Conservation (phyloP, 2,113 vertebrate genomes). For the Onychorhynchus coronatus region DNA sequence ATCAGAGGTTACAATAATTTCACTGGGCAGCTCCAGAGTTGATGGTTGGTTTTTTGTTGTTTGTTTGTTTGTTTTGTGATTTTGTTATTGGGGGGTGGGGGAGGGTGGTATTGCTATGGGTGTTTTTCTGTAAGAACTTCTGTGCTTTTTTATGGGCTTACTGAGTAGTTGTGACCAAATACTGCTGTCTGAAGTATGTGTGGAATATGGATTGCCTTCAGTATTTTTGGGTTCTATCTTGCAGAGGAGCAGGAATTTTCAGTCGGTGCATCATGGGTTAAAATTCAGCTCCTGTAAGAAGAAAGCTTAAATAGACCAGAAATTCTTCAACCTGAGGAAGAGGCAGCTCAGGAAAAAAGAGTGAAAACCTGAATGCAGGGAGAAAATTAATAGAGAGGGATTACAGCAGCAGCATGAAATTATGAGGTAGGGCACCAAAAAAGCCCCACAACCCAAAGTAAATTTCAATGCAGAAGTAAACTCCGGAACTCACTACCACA, state of each 20-base stretch:
- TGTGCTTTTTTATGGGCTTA: not conserved
- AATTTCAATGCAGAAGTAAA: not conserved
- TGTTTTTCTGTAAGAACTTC: not conserved
- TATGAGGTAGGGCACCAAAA: not conserved
- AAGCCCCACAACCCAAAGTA: not conserved
- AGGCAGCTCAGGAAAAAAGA: not conserved
- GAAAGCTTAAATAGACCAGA: not conserved
- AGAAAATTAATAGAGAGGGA: not conserved
- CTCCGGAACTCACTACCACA: not conserved
- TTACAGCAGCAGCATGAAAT: not conserved
- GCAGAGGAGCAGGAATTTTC: not conserved
- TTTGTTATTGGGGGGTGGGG: not conserved
- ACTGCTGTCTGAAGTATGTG: not conserved
- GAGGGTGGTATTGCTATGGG: fast-evolving
- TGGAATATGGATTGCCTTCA: not conserved
- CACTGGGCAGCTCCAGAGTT: not conserved
- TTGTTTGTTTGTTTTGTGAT: not conserved
- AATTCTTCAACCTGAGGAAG: not conserved
- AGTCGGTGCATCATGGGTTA: not conserved
- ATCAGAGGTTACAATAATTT: not conserved
- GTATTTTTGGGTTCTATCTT: not conserved
- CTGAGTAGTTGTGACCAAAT: not conserved
- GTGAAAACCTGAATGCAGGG: not conserved
- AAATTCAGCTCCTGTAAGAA: not conserved
- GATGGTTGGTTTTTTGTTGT: not conserved